These are phyloP conservation scores for Buceros bicornis DNA, from an alignment of 2,797 vertebrate species.

Conservation along the genomic window DNA sequence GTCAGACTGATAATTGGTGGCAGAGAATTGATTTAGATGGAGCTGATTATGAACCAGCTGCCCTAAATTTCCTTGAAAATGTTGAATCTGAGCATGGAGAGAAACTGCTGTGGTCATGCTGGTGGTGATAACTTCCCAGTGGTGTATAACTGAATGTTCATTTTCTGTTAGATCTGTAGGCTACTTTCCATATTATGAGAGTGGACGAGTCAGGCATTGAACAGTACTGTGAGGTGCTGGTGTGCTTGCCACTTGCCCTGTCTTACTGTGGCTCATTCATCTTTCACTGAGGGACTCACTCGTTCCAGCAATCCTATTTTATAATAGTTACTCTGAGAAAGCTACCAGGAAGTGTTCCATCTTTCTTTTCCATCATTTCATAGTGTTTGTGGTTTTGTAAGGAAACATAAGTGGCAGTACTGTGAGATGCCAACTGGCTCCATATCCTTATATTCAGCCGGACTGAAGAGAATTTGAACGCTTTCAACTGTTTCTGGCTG, in stretches of 20 bases:
- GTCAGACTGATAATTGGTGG: not conserved
- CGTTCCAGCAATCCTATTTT: not conserved
- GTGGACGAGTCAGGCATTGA: not conserved
- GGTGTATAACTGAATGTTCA: too few species aligned
- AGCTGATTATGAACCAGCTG: not conserved
- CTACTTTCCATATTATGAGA: not conserved
- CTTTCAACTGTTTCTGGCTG: not conserved
- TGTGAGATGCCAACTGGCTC: not conserved
- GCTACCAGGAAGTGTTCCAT: not conserved
- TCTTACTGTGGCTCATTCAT: not conserved
- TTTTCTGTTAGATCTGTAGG: not conserved
- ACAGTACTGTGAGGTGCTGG: not conserved
- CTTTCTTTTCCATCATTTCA: not conserved
- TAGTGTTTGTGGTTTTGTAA: not conserved
- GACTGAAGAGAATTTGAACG: not conserved
- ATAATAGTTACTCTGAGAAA: not conserved
- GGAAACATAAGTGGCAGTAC: not conserved
- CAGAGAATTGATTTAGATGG: not conserved
- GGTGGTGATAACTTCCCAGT: not conserved
- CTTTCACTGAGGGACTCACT: not conserved
- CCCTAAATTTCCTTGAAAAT: not conserved
- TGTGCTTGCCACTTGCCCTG: not conserved
- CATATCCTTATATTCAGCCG: not conserved
- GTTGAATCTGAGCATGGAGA: not conserved
- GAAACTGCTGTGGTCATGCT: not conserved